These are phyloP conservation scores for Timandra comae DNA, from an alignment of 2,888 invertebrate genomes.

Conservation along the genomic window DNA sequence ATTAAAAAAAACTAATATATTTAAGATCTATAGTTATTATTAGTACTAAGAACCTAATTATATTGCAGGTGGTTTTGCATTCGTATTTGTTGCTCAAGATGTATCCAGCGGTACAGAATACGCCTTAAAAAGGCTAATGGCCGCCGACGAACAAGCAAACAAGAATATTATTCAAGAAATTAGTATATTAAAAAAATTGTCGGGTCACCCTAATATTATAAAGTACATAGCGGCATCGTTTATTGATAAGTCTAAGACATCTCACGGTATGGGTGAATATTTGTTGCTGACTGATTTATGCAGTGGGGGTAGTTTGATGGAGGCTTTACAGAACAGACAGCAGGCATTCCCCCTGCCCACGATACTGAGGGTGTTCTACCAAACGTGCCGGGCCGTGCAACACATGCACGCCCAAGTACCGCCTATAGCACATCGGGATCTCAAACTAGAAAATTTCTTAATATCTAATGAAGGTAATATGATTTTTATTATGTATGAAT, in stretches of 20 bases:
- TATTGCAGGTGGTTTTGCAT: constrained; percentile 97
- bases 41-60: no score
- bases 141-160: constrained; percentile 88
- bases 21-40: no score
- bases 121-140: constrained; percentile 93
- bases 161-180: constrained; percentile 89
- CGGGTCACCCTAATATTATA: constrained; percentile 94
- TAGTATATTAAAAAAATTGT: constrained; percentile 89
- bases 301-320: constrained; percentile 86
- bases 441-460: constrained; percentile 97
- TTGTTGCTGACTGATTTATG: constrained; percentile 95
- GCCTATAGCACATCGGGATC: constrained; percentile 95
- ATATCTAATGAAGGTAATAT: constrained; percentile 85
- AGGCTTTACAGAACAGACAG: constrained; percentile 77
- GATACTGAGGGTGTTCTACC: constrained; percentile 91
- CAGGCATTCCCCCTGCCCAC: constrained; percentile 80
- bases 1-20: no score
- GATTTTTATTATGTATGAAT: constrained; percentile 5
- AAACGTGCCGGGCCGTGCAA: constrained; percentile 91
- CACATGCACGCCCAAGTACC: constrained; percentile 95
- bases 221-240: constrained; percentile 90
- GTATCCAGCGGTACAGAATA: constrained; percentile 89
- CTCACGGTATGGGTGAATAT: constrained; percentile 91
- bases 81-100: constrained; percentile 96
- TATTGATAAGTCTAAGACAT: constrained; percentile 86